Base-by-base conservation (phyloP, 2,113 vertebrate genomes). In the Misgurnus mizolepis region DNA sequence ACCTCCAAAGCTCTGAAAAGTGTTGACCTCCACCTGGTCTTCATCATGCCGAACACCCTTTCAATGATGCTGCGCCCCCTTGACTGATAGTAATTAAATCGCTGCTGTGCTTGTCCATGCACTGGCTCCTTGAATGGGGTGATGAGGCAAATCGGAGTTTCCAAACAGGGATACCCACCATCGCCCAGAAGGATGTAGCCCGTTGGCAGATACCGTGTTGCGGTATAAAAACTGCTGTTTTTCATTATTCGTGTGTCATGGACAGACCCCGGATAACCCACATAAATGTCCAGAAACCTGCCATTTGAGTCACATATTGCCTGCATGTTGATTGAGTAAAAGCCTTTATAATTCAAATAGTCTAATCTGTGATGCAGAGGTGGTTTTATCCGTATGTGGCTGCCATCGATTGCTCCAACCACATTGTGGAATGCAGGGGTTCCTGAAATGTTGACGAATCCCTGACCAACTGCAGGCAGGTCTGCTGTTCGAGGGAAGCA, bases 71-170 rank as follows among this genome's bases (percentile, higher is more conserved):
- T 41, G 11, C 45, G 40, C 45, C 49, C 75, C 58, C 47, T 77
- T 39, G 67, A 43, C 14, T 82, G 75, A 55, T 27, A 71, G 14
- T 22, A 40, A 27, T 79, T 79, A 62, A 78, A 82, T 2, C 14
- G 41, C 7, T 53, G 12, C 27, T 82, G 45, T 43, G 47, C 60
- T 47, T 47, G 5, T 47, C 45, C 60, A 70, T 79, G 7, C 11
- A 70, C 58, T 45, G 81, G 60, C n/a, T 78, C 60, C 22, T 79
- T 78, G 67, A 27, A 82, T 17, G 81, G 81, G 40, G 81, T 70
- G 22, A 82, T 70, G 7, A 78, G 22, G 39, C 75, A 65, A 8
- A 78, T 66, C 17, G 47, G 67, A 27, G 66, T 41, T 9, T 69
- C 27, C 27, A 27, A 27, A 27, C 27, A 27, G 27, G 27, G 27